Evolutionary conservation across 1,140 invertebrate species (phyloP).

Genomic region (Uloborus diversus): DNA sequence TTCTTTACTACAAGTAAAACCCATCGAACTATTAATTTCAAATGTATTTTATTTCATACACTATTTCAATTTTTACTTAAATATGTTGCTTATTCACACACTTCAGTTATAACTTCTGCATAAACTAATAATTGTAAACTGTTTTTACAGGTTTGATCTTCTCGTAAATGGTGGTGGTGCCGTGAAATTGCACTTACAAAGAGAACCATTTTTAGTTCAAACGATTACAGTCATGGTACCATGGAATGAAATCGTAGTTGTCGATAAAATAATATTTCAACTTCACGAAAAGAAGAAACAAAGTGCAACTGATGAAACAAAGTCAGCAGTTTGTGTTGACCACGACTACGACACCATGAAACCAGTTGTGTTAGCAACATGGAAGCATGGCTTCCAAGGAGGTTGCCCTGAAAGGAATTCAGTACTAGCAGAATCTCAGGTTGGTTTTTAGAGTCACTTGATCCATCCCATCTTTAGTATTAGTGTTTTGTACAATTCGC

Average conservation of each 20-base stretch:
- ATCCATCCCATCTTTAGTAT: too few relatives aligned
- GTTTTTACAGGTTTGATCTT: slow-evolving; percentile 84
- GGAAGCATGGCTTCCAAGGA: slow-evolving; percentile 85
- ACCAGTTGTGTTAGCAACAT: slow-evolving; percentile 84
- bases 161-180: slow-evolving; percentile 98
- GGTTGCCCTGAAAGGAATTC: slow-evolving; percentile 78
- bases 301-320: too few relatives aligned
- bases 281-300: not conserved
- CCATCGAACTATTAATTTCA: too few relatives aligned
- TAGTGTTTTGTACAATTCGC: too few relatives aligned
- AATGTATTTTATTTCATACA: too few relatives aligned
- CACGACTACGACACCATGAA: slow-evolving; percentile 80
- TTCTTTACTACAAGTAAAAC: too few relatives aligned
- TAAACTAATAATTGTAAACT: too few relatives aligned
- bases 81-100: too few relatives aligned
- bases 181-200: slow-evolving; percentile 95
- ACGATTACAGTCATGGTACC: slow-evolving; percentile 86
- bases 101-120: too few relatives aligned
- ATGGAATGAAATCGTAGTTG: slow-evolving; percentile 94
- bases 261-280: slow-evolving; percentile 85
- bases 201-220: slow-evolving; percentile 81
- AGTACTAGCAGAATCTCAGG: slow-evolving; percentile 88
- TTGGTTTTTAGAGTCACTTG: too few relatives aligned
- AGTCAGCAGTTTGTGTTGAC: slow-evolving; percentile 72
- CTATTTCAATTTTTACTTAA: too few relatives aligned